Percentiles rank a stretch among this genome's conserved stretches.
Evolutionary conservation across 37 sponge, comb jelly and placozoan genomes (phyloP).

Genomic region (Hormiphora californensis): DNA sequence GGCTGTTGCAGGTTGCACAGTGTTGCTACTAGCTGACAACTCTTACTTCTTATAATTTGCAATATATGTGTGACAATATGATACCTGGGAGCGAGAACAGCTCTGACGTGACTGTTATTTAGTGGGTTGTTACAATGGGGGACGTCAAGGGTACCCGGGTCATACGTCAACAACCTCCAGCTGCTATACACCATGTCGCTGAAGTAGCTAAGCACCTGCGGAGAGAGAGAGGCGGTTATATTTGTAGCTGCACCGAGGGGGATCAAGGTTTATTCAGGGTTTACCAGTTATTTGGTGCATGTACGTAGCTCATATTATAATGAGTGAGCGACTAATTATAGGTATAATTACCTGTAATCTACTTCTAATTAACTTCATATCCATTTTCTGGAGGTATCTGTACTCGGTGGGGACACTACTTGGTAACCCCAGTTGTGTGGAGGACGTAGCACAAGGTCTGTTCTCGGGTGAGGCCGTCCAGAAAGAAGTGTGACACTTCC

Average conservation of each 20-base stretch:
- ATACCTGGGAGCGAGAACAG: not conserved
- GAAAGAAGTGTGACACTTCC: constrained; percentile 60
- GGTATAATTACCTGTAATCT: no score
- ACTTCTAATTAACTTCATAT: constrained; percentile 58
- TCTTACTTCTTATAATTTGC: no score
- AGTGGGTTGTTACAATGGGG: constrained; percentile 8
- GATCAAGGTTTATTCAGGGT: no score
- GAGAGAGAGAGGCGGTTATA: no score
- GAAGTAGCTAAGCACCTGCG: constrained; percentile 66
- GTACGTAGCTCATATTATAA: no score
- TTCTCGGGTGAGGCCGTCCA: constrained; percentile 50
- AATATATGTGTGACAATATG: not conserved
- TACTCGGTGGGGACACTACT: constrained; percentile 60
- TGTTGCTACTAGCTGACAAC: no score
- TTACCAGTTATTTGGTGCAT: no score
- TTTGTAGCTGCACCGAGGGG: no score
- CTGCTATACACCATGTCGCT: constrained; percentile 59
- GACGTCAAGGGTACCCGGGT: not conserved
- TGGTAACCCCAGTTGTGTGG: constrained; percentile 56
- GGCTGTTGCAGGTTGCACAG: no score
- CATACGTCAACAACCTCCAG: constrained; percentile 65
- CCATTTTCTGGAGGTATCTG: constrained; percentile 58
- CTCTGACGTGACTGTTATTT: not conserved
- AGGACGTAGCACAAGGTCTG: constrained; percentile 49
- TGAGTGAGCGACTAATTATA: no score